Conservation (phyloP, 2,797 vertebrate genomes). For the Cuculus canorus region DNA sequence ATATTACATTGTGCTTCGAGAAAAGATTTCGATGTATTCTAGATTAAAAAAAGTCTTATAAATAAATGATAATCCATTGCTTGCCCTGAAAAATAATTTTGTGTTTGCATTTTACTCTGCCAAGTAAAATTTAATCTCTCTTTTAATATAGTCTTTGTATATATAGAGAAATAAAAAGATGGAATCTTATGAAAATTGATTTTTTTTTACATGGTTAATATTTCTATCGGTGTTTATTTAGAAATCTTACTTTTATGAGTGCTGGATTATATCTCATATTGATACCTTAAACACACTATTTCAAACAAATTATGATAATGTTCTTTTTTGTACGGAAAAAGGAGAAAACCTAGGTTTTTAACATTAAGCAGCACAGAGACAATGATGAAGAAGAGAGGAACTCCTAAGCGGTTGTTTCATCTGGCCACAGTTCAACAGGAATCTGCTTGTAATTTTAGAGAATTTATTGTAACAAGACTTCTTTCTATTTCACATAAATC, state of each 20-base stretch:
- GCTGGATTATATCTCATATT: background rate
- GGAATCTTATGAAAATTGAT: slow-evolving; percentile 91
- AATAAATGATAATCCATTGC: slow-evolving; percentile 94
- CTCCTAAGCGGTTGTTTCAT: background rate
- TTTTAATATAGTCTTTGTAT: slow-evolving; percentile 92
- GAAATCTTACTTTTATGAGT: slow-evolving; percentile 65
- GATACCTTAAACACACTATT: slow-evolving; percentile 47
- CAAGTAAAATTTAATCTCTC: slow-evolving; percentile 93
- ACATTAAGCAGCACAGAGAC: background rate
- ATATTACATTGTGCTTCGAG: slow-evolving; percentile 88
- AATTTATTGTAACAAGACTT: slow-evolving; percentile 17
- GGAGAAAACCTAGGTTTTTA: background rate
- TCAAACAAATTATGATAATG: slow-evolving; percentile 40
- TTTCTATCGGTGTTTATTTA: slow-evolving; percentile 79
- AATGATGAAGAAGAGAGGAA: slow-evolving; percentile 6
- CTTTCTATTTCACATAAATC: slow-evolving; percentile 14
- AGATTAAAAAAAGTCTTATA: slow-evolving; percentile 91
- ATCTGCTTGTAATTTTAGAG: background rate
- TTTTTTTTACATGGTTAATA: slow-evolving; percentile 84
- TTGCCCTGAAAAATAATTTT: slow-evolving; percentile 92
- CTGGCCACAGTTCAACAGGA: background rate
- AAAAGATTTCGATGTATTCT: slow-evolving; percentile 96
- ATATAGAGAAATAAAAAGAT: slow-evolving; percentile 87
- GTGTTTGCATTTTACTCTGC: slow-evolving; percentile 92
- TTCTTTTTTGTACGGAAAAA: background rate